Base-by-base conservation (phyloP, 2,888 invertebrate species). In the Patella depressa region DNA sequence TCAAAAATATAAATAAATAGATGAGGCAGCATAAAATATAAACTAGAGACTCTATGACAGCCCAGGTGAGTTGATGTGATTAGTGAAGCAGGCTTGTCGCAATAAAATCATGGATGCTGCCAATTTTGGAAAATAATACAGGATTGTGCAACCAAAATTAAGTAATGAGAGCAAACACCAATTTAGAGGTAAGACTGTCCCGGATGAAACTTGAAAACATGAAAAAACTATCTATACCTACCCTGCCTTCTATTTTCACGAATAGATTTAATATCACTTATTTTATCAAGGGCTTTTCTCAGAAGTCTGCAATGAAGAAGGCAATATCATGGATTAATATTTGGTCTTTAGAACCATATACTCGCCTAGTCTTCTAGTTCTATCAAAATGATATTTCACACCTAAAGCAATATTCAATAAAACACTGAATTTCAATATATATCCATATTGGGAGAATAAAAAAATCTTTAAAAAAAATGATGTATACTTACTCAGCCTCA, bases 251-350 rank as follows among this genome's bases (percentile, higher is more conserved):
- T 94, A 88, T 97, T 97, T 92, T 97, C 96, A 87, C 96, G 94
- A 55, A 98, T 96, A 54, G 95, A 94, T 72, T 97, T 94, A 78
- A 98, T 97, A 91, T 98, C 97, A 87, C 96, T 95, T 75, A 98
- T 97, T 89, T 96, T 95, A 34, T 95, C 94, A 53, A 98, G 91
- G 0, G 97, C 96, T 81, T 95, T 95, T 11, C 97, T 93, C 15
- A 98, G 93, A 0, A 96, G 92, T 77, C 91, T 91, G 81, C 70
- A 85, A 85, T 71, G 53, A 77, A 75, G 74, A 45, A 45, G 45
- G 7, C 9, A 45, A 45, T 45, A 45, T 7, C 45, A 45, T 45
- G 9, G 45, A 45, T 45, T 45, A 45, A 45, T 45, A 45, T 7
- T 45, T 7, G 1, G 45, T 45, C 45, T 45, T 45, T 45, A 45